phyloP scores from a whole-genome alignment of 35 echinoderm and acorn worm genomes.

The Chiridota heheva region DNA sequence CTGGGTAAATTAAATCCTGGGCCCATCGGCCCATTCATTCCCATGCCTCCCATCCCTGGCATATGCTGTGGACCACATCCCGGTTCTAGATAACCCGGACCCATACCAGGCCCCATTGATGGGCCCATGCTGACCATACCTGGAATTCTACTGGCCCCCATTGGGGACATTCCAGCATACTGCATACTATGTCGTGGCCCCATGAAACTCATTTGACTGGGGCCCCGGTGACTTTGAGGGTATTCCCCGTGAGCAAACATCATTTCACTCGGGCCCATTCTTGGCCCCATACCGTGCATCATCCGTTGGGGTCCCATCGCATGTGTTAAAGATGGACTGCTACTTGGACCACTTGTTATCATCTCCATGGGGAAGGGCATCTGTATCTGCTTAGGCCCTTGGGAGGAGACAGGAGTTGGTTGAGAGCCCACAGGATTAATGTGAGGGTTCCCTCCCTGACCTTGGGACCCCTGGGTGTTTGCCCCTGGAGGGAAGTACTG shows the following conservation, averaged over 20 bases:
- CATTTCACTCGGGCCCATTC: constrained; percentile 45
- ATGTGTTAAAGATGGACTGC: constrained; percentile 23
- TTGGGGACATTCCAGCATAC: constrained; percentile 42
- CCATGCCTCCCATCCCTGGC: constrained; percentile 41
- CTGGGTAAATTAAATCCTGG: constrained; percentile 61
- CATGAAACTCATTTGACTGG: constrained; percentile 41
- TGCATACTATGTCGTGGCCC: constrained; percentile 35
- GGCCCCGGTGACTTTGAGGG: constrained; percentile 38
- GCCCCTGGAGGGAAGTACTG: constrained; percentile 90
- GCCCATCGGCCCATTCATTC: constrained; percentile 49
- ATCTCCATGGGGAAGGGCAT: constrained; percentile 95
- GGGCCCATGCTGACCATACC: constrained; percentile 42
- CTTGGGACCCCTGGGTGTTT: constrained; percentile 50
- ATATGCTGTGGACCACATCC: constrained; percentile 55
- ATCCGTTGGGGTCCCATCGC: constrained; percentile 54
- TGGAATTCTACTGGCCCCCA: constrained; percentile 57
- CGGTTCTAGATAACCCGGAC: constrained; percentile 50
- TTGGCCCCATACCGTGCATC: constrained; percentile 42
- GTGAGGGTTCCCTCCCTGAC: constrained; percentile 84
- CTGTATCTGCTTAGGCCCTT: constrained; percentile 94
- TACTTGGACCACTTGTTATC: constrained; percentile 59
- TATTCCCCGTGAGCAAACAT: constrained; percentile 47
- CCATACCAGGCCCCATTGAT: constrained; percentile 23
- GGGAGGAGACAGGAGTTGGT: constrained; percentile 38
- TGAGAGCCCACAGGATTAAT: constrained; percentile 64